Evolutionary conservation across 2,888 invertebrate genomes (phyloP), one percentile per base, ranked within the genome.

Genomic region (Diaperis boleti): DNA sequence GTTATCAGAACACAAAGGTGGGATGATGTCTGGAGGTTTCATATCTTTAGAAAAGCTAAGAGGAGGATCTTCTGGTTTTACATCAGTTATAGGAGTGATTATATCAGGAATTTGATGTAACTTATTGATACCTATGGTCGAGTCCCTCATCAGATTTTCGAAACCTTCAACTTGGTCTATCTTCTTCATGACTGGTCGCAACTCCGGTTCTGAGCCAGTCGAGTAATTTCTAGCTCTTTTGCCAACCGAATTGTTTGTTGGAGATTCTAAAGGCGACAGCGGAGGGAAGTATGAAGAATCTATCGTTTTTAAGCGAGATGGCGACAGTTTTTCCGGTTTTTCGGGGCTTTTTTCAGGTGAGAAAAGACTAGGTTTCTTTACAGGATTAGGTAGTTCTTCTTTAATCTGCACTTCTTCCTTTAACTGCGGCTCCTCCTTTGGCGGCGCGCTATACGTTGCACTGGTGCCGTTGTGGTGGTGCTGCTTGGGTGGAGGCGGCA

Each of bases 141-240:
- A 84, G 64, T 87, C 87, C 2, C 85, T 78, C 62, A 87, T 83
- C 0, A 87, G 80, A 68, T 86, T 87, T 69, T 88, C 87, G 70
- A 85, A 88, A 0, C 87, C 87, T 22, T 86, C 85, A 0, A 86
- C 85, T 69, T 87, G 86, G 63, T 88, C 88, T 47, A 88, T 76
- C 71, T 88, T 88, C 69, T 86, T 87, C 35, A 88, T 85, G 0
- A 87, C 86, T 0, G 86, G 87, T 42, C 88, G 80, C 47, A 88
- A 74, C 75, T 88, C 88, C 0, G 87, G 87, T 71, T 88, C 88
- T 0, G 85, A 85, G 61, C 83, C 83, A 42, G 78, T 79, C 1
- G 77, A 77, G 56, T 69, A 72, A 11, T 81, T 80, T 55, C 82
- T 72, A 7, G 74, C 79, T 37, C 83, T 81, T 52, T 74, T 74